These are phyloP conservation scores for Dinomys branickii DNA, from an alignment of 2,113 vertebrate genomes.

Conservation along the genomic window DNA sequence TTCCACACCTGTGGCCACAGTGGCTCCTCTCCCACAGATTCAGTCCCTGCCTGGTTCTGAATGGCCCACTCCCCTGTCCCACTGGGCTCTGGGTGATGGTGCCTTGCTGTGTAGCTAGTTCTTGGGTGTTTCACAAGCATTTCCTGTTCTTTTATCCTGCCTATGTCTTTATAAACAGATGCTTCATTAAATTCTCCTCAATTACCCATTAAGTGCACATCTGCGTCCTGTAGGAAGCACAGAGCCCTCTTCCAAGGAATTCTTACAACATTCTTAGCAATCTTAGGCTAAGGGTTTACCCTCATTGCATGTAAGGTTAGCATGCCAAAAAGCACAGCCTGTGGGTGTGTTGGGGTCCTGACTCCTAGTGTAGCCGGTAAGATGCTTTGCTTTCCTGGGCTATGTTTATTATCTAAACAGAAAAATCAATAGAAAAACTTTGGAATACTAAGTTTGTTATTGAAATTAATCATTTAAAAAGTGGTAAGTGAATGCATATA, in stretches of 20 bases:
- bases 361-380: background rate
- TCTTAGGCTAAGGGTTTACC: background rate
- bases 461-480: slow-evolving; percentile 3
- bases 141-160: background rate
- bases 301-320: background rate
- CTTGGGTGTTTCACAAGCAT: background rate
- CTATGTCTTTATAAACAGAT: background rate
- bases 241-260: background rate
- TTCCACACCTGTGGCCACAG: rapidly evolving
- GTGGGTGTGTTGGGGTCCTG: background rate
- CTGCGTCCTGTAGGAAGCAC: background rate
- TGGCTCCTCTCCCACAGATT: background rate
- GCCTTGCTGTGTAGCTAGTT: background rate
- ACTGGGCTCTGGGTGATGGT: too few relatives aligned
- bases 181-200: background rate
- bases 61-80: background rate
- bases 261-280: background rate
- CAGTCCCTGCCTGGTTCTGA: background rate
- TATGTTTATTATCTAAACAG: background rate
- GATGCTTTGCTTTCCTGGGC: background rate
- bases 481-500: background rate
- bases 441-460: background rate
- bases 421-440: background rate
- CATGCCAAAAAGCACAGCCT: background rate
- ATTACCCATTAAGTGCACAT: background rate